Percentiles rank a stretch among this genome's conserved stretches.
Conservation (phyloP, 2,888 invertebrate genomes). For the Scaptomyza reducta region DNA sequence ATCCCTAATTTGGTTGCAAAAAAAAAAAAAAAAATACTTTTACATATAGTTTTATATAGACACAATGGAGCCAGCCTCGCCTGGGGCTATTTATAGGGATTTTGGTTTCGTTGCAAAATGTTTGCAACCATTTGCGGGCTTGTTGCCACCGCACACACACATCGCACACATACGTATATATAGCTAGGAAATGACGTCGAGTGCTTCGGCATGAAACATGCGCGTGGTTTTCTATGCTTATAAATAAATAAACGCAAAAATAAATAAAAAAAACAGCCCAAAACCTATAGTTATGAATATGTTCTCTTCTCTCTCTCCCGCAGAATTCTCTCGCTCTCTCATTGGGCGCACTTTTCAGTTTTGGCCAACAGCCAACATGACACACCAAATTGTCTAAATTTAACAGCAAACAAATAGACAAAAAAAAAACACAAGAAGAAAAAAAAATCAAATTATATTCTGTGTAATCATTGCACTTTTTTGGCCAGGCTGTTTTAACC, state of each 20-base stretch:
- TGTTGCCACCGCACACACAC: conserved; percentile 47
- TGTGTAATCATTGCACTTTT: conserved; percentile 28
- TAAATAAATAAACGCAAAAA: conserved; percentile 38
- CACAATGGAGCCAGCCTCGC: conserved; percentile 35
- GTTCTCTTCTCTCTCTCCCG: conserved; percentile 19
- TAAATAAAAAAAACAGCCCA: neutral
- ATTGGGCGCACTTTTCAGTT: conserved; percentile 60
- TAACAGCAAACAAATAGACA: conserved; percentile 43
- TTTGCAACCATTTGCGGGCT: conserved; percentile 66
- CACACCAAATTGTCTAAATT: conserved; percentile 76
- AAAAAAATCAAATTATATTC: conserved; percentile 23
- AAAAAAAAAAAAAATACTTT: neutral
- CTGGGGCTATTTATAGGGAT: conserved; percentile 62
- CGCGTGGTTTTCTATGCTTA: conserved; percentile 32
- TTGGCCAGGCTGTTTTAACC: conserved; percentile 1
- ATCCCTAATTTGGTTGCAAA: conserved; percentile 37
- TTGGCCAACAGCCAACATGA: conserved; percentile 73
- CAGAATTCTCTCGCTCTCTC: neutral
- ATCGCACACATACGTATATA: neutral
- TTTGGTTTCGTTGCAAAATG: conserved; percentile 43
- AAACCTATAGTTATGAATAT: conserved; percentile 49
- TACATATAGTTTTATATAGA: conserved; percentile 16
- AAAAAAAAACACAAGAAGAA: conserved; percentile 24
- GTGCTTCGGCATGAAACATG: conserved; percentile 44
- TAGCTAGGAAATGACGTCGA: conserved; percentile 65